Conservation (phyloP, 2,797 vertebrate genomes). For the Chaenodraco wilsoni region DNA sequence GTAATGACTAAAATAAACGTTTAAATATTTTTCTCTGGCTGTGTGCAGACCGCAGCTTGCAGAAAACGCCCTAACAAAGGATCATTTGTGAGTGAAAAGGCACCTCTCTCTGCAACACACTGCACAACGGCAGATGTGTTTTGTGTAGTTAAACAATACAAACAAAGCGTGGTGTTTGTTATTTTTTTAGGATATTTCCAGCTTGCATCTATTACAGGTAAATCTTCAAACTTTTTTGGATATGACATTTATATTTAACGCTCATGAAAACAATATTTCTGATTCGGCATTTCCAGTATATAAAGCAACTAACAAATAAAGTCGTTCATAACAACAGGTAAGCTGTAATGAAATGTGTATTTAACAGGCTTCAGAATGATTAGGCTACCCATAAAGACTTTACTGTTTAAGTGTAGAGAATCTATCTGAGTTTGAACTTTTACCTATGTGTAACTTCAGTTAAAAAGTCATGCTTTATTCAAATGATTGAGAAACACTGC, state of each 20-base stretch:
- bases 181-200: not conserved
- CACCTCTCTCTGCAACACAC: not conserved
- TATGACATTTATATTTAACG: not conserved
- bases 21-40: no score
- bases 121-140: not conserved
- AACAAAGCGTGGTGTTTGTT: not conserved
- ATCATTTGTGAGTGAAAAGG: not conserved
- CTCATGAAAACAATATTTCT: not conserved
- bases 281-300: not conserved
- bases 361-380: no score
- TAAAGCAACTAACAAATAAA: no score
- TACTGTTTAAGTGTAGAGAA: not conserved
- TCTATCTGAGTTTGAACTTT: not conserved
- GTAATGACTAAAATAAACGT: no score
- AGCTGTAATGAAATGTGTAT: no score
- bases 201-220: not conserved
- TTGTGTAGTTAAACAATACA: not conserved
- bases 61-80: no score
- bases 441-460: not conserved
- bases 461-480: not conserved
- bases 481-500: not conserved
- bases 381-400: no score
- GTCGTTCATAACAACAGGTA: no score
- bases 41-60: no score
- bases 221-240: not conserved